phyloP scores from a whole-genome alignment of 2,113 vertebrate species.

The Ciconia stormi region DNA sequence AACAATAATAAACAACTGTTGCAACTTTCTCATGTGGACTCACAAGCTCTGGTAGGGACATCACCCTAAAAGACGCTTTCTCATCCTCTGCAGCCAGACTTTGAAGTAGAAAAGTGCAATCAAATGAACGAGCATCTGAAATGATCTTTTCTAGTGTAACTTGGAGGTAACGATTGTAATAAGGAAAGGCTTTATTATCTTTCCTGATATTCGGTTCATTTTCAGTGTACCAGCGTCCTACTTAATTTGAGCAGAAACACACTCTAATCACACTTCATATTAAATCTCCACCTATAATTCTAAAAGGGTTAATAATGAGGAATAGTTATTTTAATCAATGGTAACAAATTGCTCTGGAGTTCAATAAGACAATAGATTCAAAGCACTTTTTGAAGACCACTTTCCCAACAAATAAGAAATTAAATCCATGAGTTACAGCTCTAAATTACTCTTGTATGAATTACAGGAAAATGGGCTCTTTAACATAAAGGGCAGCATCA shows the following conservation, averaged over 20 bases:
- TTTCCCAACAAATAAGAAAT: neutral
- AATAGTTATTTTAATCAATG: neutral
- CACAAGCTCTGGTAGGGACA: neutral
- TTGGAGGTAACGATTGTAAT: neutral
- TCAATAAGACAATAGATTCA: neutral
- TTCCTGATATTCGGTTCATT: neutral
- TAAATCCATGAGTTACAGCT: neutral
- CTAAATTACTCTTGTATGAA: neutral
- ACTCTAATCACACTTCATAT: neutral
- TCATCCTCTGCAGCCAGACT: neutral
- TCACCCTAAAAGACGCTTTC: neutral
- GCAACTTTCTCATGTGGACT: neutral
- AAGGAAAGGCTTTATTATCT: neutral
- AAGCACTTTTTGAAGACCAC: slow-evolving; percentile 18
- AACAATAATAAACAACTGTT: neutral
- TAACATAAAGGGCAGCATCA: neutral
- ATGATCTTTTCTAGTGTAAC: neutral
- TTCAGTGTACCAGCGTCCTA: neutral
- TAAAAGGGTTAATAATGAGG: neutral
- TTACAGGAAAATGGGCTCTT: neutral
- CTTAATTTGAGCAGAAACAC: neutral
- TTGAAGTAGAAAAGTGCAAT: neutral
- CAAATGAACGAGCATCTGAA: neutral
- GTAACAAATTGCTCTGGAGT: neutral
- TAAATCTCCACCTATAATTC: neutral